Percentiles rank a stretch among this genome's conserved stretches.
Evolutionary conservation across 2,113 vertebrate genomes (phyloP).

Genomic region (Bujurquina vittata): DNA sequence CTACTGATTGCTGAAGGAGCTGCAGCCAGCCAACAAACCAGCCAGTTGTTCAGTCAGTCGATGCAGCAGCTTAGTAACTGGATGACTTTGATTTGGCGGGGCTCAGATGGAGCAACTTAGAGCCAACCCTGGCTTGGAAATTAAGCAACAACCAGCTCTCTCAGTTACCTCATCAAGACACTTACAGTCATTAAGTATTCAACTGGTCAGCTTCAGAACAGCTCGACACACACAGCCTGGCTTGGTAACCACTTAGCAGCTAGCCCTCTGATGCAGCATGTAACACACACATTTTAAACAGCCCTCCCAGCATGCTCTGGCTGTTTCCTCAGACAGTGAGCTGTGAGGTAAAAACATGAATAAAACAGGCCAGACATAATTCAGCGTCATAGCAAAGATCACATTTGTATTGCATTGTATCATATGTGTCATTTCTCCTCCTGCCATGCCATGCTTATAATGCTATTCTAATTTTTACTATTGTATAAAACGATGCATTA

Average conservation of each 20-base stretch:
- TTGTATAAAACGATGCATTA: not conserved
- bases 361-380: not conserved
- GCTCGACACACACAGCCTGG: not conserved
- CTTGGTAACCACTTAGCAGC: slow-evolving; percentile 10
- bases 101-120: not conserved
- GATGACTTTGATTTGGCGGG: not conserved
- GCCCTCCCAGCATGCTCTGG: slow-evolving; percentile 43
- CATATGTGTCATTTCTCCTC: not conserved
- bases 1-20: slow-evolving; percentile 82
- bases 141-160: not conserved
- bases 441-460: not conserved
- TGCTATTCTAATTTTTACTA: not conserved
- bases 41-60: slow-evolving; percentile 26
- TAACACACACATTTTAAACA: not conserved
- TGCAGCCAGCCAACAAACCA: slow-evolving; percentile 42
- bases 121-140: slow-evolving; percentile 7
- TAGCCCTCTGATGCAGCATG: not conserved
- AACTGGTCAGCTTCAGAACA: not conserved
- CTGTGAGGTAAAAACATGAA: not conserved
- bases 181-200: not conserved
- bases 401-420: not conserved
- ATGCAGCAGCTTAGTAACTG: not conserved
- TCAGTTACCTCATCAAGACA: not conserved
- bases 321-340: slow-evolving; percentile 64
- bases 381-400: not conserved